Conservation (phyloP, 2,888 invertebrate species). For the Colostygia pectinataria region DNA sequence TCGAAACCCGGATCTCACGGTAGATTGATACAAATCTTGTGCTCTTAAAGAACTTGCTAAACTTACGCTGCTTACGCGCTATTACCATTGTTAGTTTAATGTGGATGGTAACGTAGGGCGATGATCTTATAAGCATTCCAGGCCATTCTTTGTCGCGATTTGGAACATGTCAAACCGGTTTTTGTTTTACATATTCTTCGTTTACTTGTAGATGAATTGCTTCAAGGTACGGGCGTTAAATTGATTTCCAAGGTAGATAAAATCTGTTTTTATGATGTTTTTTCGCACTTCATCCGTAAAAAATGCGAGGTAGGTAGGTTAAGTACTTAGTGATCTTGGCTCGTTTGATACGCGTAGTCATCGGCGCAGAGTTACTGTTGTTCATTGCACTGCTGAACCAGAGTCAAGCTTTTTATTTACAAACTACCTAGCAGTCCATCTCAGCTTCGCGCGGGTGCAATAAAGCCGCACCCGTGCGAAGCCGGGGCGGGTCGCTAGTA, state of each 20-base stretch:
- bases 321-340: slow-evolving; percentile 18
- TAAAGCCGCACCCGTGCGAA: too few relatives aligned
- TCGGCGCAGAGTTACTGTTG: slow-evolving; percentile 21
- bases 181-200: slow-evolving; percentile 9
- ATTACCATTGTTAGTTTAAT: slow-evolving; percentile 35
- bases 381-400: slow-evolving; percentile 23
- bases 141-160: slow-evolving; percentile 45
- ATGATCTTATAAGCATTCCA: slow-evolving; percentile 42
- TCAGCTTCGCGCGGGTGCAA: too few relatives aligned
- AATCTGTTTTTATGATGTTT: slow-evolving; percentile 31
- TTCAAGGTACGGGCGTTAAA: slow-evolving; percentile 25
- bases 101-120: slow-evolving; percentile 44
- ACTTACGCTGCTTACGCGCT: slow-evolving; percentile 22
- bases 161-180: slow-evolving; percentile 49
- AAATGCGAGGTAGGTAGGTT: slow-evolving; percentile 24
- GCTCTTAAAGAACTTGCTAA: slow-evolving; percentile 59
- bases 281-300: slow-evolving; percentile 28
- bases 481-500: too few relatives aligned
- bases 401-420: background rate
- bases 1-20: slow-evolving; percentile 56
- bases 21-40: slow-evolving; percentile 57
- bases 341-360: slow-evolving; percentile 33
- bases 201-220: slow-evolving; percentile 12
- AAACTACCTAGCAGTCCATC: too few relatives aligned
- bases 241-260: slow-evolving; percentile 37